Conservation (phyloP, 2,888 invertebrate genomes). For the Helicoverpa assulta region DNA sequence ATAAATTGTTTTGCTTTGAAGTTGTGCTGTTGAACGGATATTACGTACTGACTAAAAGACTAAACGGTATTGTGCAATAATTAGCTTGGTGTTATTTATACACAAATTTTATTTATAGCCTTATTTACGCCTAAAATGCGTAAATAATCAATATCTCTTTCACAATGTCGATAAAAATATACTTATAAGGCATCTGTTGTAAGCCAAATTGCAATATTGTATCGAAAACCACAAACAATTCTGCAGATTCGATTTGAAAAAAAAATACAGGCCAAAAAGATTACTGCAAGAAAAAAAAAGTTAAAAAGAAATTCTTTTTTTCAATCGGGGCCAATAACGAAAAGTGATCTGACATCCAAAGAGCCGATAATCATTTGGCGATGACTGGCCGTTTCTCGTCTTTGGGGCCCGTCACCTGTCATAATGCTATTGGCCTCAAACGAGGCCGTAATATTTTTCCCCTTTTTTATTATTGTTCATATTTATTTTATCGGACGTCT, state of each 20-base stretch:
- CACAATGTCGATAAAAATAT: neutral
- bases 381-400: constrained; percentile 81
- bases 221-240: constrained; percentile 2
- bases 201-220: neutral
- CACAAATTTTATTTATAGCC: neutral
- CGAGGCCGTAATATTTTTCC: constrained; percentile 69
- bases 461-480: constrained; percentile 75
- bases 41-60: neutral
- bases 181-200: too few relatives aligned
- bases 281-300: constrained; percentile 34
- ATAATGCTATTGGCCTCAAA: constrained; percentile 81
- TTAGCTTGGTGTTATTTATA: neutral
- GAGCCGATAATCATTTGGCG: constrained; percentile 81
- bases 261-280: constrained; percentile 1
- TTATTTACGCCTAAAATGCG: too few relatives aligned
- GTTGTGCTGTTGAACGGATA: neutral
- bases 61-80: neutral
- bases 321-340: constrained; percentile 67
- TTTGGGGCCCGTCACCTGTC: constrained; percentile 85
- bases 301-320: constrained; percentile 66
- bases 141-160: neutral
- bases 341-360: constrained; percentile 73
- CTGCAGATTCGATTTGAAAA: constrained; percentile 9
- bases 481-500: constrained; percentile 78
- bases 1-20: constrained; percentile 57